Evolutionary conservation across 2,888 invertebrate species (phyloP), one percentile per base, ranked within the genome.

Genomic region (Rhimphoctona megacephalus): DNA sequence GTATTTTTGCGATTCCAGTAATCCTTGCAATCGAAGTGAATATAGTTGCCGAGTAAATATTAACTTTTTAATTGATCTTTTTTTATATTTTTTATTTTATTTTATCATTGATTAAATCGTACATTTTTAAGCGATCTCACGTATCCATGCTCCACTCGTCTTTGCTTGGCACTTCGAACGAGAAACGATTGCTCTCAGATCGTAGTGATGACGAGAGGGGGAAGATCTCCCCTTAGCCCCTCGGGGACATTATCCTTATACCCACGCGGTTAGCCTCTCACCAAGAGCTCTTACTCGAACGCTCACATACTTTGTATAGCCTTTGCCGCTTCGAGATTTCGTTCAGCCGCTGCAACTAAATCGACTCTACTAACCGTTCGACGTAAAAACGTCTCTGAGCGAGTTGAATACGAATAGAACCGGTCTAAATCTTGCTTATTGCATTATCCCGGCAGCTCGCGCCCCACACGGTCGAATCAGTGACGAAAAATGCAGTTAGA

Each of bases 351-450:
- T 86, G 54, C 81, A 87, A 57, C 83, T 73, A 81, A 86, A 86
- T 81, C 81, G 64, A 66, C 86, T 77, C 30, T 84, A 92, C 90
- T 91, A 91, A 90, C 92, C 89, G 87, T 91, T 87, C 85, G 77
- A 83, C 85, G 88, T 83, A 89, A 87, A 90, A 88, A 86, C 83
- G 73, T 66, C 85, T 33, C 74, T 64, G 67, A 80, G 72, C 73
- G 64, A 69, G 78, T 74, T 54, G 74, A 69, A 80, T 67, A 83
- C 80, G 69, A 73, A 89, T 92, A 91, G 86, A 91, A 91, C 91
- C 91, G 91, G 92, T 93, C 92, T 92, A 92, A 92, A 92, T 92
- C 92, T 93, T 91, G 49, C 54, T 91, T 90, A 89, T 90, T 90
- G 88, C 89, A 88, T 86, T 86, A 83, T 83, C 87, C 90, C 89